A percentile compares a stretch with the other conserved stretches of the same genome.
These are phyloP conservation scores for Scelioninae gen. 2 DNA, from an alignment of 2,888 invertebrate genomes.

Conservation along the genomic window DNA sequence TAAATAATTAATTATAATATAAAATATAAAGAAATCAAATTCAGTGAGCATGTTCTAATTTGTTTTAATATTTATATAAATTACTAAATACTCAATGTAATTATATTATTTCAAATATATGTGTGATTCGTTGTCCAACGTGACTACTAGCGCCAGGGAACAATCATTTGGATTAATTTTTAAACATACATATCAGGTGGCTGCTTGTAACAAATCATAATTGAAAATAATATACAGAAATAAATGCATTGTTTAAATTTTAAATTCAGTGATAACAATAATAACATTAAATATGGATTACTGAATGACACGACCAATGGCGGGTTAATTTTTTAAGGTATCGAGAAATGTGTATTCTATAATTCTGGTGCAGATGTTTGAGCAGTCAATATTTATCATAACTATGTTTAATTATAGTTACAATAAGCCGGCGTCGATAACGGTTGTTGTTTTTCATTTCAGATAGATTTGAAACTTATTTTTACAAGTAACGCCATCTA, in stretches of 20 bases:
- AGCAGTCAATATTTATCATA: neutral
- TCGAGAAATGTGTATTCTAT: constrained; percentile 7
- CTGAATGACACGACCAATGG: constrained; percentile 54
- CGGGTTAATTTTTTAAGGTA: constrained; percentile 41
- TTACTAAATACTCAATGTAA: too few relatives aligned
- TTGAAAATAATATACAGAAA: constrained; percentile 1
- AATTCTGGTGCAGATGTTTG: constrained; percentile 9
- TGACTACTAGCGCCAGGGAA: too few relatives aligned
- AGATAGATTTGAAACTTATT: neutral
- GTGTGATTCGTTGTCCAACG: too few relatives aligned
- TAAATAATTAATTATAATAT: too few relatives aligned
- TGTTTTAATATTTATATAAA: too few relatives aligned
- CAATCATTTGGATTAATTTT: too few relatives aligned
- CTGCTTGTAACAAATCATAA: constrained; percentile 27
- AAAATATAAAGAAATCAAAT: too few relatives aligned
- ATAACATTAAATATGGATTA: constrained; percentile 35
- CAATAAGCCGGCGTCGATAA: constrained; percentile 6
- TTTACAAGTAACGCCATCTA: neutral
- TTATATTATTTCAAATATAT: too few relatives aligned
- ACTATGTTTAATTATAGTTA: neutral
- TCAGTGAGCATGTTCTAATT: too few relatives aligned
- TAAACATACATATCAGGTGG: too few relatives aligned
- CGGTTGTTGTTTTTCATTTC: constrained; percentile 27
- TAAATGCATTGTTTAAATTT: constrained; percentile 31
- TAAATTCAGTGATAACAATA: constrained; percentile 10